Conservation (phyloP, 2,888 invertebrate genomes). For the Xanthia togata region DNA sequence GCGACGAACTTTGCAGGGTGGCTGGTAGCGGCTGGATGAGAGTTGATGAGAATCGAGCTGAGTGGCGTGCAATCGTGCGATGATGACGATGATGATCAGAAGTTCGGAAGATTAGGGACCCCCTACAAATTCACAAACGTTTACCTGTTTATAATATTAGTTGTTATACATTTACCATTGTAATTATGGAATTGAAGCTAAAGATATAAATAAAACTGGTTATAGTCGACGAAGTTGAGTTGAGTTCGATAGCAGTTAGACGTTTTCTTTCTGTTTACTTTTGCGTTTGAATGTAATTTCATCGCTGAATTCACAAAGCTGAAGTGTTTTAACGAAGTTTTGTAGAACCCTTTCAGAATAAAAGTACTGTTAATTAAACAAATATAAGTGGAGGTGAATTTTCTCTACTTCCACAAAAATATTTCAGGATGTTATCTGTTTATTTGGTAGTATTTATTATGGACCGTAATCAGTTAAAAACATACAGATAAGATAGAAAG, state of each 20-base stretch:
- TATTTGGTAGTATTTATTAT: conserved; percentile 15
- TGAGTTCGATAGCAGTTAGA: conserved; percentile 14
- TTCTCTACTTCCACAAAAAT: not conserved
- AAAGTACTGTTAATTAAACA: not conserved
- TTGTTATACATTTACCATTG: conserved; percentile 17
- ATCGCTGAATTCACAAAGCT: conserved; percentile 7
- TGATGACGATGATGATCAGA: no score
- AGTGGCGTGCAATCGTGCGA: no score
- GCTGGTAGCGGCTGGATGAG: no score
- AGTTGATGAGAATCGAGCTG: no score
- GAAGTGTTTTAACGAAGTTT: conserved; percentile 13
- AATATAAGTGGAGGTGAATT: not conserved
- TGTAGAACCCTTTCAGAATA: not conserved
- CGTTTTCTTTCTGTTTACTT: conserved; percentile 27
- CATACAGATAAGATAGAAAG: conserved; percentile 41
- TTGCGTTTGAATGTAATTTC: conserved; percentile 21
- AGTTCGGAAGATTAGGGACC: no score
- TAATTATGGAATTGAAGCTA: conserved; percentile 18
- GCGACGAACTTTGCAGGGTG: no score
- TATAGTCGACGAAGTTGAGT: conserved; percentile 6
- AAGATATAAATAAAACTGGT: conserved; percentile 19
- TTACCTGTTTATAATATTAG: not conserved
- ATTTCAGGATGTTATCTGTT: not conserved
- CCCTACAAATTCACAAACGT: no score
- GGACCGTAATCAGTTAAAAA: conserved; percentile 24